Conservation (phyloP, 2,113 vertebrate species). For the Scatophagus argus region DNA sequence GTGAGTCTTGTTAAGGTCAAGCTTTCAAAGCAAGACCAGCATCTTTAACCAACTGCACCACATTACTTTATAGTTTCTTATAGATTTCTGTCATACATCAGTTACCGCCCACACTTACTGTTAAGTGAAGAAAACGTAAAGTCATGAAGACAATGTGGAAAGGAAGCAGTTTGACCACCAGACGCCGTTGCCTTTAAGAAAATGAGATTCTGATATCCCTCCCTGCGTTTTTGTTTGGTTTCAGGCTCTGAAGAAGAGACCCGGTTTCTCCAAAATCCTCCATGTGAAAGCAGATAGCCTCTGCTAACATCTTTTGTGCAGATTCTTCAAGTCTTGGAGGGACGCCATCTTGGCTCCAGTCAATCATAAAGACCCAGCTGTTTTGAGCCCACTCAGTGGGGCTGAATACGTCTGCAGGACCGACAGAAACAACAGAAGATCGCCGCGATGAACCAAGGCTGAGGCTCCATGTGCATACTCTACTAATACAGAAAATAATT, state of each 20-base stretch:
- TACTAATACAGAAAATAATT: slow-evolving; percentile 31
- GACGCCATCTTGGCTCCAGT: slow-evolving; percentile 44
- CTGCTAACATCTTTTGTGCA: slow-evolving; percentile 88
- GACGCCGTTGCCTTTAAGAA: background rate
- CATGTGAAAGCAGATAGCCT: slow-evolving; percentile 96
- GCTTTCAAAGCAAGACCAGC: background rate
- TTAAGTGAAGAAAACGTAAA: slow-evolving; percentile 4
- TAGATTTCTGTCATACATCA: background rate
- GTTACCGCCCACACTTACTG: background rate
- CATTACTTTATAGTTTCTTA: background rate
- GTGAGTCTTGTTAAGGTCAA: background rate
- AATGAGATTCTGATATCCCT: background rate
- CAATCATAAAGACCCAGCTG: slow-evolving; percentile 57
- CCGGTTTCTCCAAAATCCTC: slow-evolving; percentile 98
- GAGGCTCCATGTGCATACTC: slow-evolving; percentile 50
- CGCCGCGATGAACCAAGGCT: slow-evolving; percentile 27
- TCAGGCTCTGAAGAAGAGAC: slow-evolving; percentile 95
- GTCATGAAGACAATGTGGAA: background rate
- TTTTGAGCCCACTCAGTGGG: slow-evolving; percentile 45
- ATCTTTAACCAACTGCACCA: slow-evolving; percentile 12
- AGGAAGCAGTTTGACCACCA: background rate
- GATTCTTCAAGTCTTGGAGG: slow-evolving; percentile 37
- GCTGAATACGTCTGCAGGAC: slow-evolving; percentile 35
- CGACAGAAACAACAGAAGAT: slow-evolving; percentile 44
- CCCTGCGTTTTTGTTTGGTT: slow-evolving; percentile 38